These are phyloP conservation scores for Myodes glareolus DNA, from an alignment of 2,113 vertebrate species.

Conservation along the genomic window DNA sequence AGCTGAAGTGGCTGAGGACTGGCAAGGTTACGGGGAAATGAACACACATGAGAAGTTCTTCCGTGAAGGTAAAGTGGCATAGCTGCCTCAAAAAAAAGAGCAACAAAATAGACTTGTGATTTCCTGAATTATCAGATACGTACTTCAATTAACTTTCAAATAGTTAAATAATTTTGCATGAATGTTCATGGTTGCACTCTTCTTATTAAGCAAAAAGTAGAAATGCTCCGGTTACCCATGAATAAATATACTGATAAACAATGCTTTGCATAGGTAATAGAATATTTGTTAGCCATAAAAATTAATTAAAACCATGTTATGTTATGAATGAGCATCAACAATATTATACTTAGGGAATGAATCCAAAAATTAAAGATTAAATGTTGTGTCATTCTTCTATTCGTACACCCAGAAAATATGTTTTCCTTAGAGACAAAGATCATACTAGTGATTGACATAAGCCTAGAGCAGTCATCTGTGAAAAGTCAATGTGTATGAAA, in stretches of 20 bases:
- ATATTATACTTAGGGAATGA: neutral
- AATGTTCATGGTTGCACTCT: neutral
- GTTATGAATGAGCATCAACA: accelerated
- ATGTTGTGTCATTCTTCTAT: neutral
- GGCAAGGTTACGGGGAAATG: neutral
- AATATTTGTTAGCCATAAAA: neutral
- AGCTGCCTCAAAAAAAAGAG: neutral
- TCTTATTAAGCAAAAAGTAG: neutral
- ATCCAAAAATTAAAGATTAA: neutral
- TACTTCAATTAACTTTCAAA: neutral
- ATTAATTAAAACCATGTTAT: neutral
- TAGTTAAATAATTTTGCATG: neutral
- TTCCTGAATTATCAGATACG: neutral
- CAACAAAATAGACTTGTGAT: neutral
- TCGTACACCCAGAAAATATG: neutral
- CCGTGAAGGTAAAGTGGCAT: neutral
- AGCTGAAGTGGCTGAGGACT: neutral
- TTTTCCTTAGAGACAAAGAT: neutral
- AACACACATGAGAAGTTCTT: neutral
- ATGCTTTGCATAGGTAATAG: neutral
- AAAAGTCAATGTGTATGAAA: accelerated
- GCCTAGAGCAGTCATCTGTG: accelerated
- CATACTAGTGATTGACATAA: neutral
- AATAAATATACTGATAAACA: neutral
- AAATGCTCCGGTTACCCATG: neutral